Conservation (phyloP, 2,888 invertebrate genomes). For the Polylopha cassiicola region DNA sequence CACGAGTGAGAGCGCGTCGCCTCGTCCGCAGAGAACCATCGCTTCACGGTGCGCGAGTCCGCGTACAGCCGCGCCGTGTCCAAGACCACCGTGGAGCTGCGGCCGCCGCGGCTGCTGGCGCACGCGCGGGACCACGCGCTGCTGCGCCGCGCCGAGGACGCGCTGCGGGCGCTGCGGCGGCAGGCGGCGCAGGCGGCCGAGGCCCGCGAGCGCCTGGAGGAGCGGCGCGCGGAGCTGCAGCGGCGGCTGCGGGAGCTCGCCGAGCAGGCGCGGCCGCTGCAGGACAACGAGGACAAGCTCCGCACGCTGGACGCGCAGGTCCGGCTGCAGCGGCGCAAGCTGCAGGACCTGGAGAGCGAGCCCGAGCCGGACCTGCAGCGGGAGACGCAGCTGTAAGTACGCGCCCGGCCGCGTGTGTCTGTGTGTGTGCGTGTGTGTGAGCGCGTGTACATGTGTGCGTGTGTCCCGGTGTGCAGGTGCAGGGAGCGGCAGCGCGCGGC, state of each 20-base stretch:
- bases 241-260: too few species aligned
- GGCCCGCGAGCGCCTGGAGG: too few species aligned
- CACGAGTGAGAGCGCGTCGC: too few species aligned
- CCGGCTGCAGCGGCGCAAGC: conserved; percentile 48
- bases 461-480: too few species aligned
- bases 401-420: too few species aligned
- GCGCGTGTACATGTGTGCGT: too few species aligned
- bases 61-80: conserved; percentile 80
- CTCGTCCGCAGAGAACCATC: conserved; percentile 77
- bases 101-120: conserved; percentile 73
- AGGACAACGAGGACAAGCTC: too few species aligned
- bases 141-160: conserved; percentile 47
- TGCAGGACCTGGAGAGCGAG: conserved; percentile 49
- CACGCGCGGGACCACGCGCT: conserved; percentile 76
- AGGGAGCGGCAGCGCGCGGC: conserved; percentile 39
- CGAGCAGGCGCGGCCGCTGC: too few species aligned
- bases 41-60: conserved; percentile 77
- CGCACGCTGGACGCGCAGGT: conserved; percentile 50
- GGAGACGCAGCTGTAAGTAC: conserved; percentile 41
- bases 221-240: too few species aligned
- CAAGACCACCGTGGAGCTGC: conserved; percentile 74
- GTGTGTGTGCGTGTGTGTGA: too few species aligned
- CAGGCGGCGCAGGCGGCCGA: background rate
- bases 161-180: conserved; percentile 38
- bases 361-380: conserved; percentile 46